A percentile compares a stretch with the other conserved stretches of the same genome.
Evolutionary conservation across 2,113 vertebrate species (phyloP).

Genomic region (Aegithalos caudatus): DNA sequence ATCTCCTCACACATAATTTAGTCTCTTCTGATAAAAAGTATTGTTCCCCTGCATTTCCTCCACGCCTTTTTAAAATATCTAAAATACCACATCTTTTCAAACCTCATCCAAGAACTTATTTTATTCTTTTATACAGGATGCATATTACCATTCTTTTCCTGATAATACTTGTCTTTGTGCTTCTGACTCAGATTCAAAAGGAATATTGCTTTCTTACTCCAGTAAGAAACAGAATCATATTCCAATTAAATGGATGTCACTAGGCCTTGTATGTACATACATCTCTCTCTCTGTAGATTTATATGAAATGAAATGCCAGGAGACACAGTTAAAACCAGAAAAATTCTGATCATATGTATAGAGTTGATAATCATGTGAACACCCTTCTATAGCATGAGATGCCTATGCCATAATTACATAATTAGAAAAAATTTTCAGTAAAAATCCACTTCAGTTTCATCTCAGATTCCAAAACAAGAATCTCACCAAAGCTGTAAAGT

Average conservation of each 20-base stretch:
- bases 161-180: not conserved
- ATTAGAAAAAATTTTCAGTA: not conserved
- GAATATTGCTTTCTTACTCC: not conserved
- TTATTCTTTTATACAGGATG: not conserved
- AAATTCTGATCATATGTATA: not conserved
- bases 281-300: not conserved
- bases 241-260: not conserved
- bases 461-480: not conserved
- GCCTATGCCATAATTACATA: not conserved
- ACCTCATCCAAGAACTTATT: not conserved
- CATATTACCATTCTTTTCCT: not conserved
- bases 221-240: not conserved
- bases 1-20: not conserved
- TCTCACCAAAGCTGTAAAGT: not conserved
- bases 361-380: not conserved
- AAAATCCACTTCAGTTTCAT: not conserved
- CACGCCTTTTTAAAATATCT: not conserved
- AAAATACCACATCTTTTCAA: not conserved
- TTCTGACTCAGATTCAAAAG: not conserved
- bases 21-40: not conserved
- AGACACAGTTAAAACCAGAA: not conserved
- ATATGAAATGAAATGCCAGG: not conserved
- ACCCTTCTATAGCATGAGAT: not conserved
- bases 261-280: not conserved
- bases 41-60: not conserved